These are phyloP conservation scores for Rhinoraja longicauda DNA, from an alignment of 2,797 vertebrate genomes.

Conservation along the genomic window DNA sequence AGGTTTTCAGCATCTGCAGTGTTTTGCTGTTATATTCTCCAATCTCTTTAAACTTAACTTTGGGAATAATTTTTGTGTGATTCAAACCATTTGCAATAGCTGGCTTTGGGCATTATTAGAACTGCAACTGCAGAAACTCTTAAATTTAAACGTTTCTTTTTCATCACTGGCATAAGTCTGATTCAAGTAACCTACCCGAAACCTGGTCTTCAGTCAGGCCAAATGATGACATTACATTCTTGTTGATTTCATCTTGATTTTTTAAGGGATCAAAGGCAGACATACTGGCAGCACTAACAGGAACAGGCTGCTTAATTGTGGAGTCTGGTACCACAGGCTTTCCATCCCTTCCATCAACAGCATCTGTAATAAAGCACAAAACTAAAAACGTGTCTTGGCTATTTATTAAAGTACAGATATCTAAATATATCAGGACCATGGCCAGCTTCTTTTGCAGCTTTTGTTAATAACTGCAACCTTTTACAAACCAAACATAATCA, in stretches of 20 bases:
- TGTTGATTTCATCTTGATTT: constrained; percentile 97
- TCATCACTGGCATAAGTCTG: neutral
- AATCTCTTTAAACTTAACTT: neutral
- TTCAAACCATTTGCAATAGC: neutral
- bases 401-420: neutral
- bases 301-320: constrained; percentile 74
- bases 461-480: neutral
- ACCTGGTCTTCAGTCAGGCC: constrained; percentile 89
- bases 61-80: neutral
- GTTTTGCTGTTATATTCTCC: too few species aligned
- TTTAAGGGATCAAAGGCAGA: constrained; percentile 96
- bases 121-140: neutral
- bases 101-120: neutral
- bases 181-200: constrained; percentile 64
- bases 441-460: neutral
- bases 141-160: neutral
- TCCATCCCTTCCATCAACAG: constrained; percentile 79
- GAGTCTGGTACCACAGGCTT: constrained; percentile 75
- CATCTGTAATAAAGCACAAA: constrained; percentile 55
- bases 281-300: constrained; percentile 97
- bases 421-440: neutral
- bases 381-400: neutral
- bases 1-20: neutral
- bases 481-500: neutral
- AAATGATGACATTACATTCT: constrained; percentile 97